phyloP scores from a whole-genome alignment of 2,797 vertebrate species.

The Oophaga sylvatica region DNA sequence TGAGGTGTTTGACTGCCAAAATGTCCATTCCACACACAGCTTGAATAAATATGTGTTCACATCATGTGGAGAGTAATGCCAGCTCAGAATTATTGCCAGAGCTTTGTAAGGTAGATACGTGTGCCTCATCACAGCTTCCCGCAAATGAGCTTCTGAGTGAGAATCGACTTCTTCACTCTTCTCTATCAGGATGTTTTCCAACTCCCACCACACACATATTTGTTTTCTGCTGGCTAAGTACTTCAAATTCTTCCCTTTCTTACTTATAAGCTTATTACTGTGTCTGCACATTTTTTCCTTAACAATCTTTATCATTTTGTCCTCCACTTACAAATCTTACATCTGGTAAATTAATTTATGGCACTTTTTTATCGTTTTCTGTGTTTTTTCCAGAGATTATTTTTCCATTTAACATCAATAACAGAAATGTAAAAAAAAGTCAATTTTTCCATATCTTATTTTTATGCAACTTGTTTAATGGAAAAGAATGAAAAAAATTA shows the following conservation, averaged over 20 bases:
- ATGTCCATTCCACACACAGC: slow-evolving; percentile 59
- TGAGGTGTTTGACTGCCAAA: slow-evolving; percentile 58
- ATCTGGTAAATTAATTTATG: slow-evolving; percentile 42
- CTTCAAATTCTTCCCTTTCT: slow-evolving; percentile 1
- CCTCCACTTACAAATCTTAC: slow-evolving; percentile 2
- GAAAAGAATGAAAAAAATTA: neutral
- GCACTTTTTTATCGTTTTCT: neutral
- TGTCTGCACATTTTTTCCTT: slow-evolving; percentile 28
- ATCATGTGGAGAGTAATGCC: slow-evolving; percentile 58
- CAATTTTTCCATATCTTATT: neutral
- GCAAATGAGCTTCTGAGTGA: slow-evolving; percentile 57
- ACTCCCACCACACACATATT: slow-evolving; percentile 31
- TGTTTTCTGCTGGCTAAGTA: slow-evolving; percentile 39
- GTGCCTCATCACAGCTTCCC: slow-evolving; percentile 60
- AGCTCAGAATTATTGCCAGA: slow-evolving; percentile 52
- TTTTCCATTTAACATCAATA: slow-evolving; percentile 21
- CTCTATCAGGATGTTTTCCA: slow-evolving; percentile 49
- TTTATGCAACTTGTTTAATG: neutral
- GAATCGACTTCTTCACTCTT: slow-evolving; percentile 47
- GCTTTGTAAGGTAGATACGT: slow-evolving; percentile 56
- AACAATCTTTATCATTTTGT: slow-evolving; percentile 29
- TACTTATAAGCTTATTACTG: neutral
- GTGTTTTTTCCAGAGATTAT: slow-evolving; percentile 19
- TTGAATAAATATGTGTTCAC: slow-evolving; percentile 58
- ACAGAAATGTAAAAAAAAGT: slow-evolving; percentile 4